Conservation (phyloP, 2,797 vertebrate genomes). For the Liparis tanakae region DNA sequence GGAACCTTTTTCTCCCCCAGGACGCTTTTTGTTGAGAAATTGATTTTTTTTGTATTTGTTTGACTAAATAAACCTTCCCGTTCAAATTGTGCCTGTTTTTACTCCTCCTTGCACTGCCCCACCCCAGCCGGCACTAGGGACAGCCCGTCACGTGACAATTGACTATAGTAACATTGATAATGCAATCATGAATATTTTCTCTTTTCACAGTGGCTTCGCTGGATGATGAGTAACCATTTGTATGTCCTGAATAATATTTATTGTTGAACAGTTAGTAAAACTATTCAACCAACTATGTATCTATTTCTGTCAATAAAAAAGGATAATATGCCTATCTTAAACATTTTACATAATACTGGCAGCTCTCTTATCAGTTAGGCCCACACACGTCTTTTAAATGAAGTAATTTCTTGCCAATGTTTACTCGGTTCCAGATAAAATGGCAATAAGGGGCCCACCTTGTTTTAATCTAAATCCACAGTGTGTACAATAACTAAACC, state of each 20-base stretch:
- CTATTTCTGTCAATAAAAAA: not conserved
- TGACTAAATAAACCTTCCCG: too few species aligned
- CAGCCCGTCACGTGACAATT: too few species aligned
- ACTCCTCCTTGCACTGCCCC: too few species aligned
- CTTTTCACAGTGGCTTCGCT: conserved; percentile 33
- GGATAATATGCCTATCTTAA: not conserved
- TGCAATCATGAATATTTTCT: not conserved
- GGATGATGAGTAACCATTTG: conserved; percentile 8
- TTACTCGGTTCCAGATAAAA: conserved; percentile 3
- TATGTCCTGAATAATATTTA: not conserved
- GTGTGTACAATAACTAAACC: conserved; percentile 4
- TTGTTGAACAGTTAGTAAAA: conserved; percentile 17
- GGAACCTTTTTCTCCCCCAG: too few species aligned
- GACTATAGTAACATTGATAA: too few species aligned
- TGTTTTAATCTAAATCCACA: conserved; percentile 32
- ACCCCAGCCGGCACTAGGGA: too few species aligned
- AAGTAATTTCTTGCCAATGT: not conserved
- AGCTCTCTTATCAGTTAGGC: not conserved
- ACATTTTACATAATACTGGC: not conserved
- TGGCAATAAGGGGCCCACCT: conserved; percentile 35
- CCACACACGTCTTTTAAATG: conserved; percentile 24
- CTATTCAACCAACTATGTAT: not conserved
- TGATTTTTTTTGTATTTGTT: too few species aligned
- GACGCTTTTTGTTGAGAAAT: too few species aligned
- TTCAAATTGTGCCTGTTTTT: too few species aligned